phyloP scores from a whole-genome alignment of 2,888 invertebrate genomes.

The Eristalis pertinax region DNA sequence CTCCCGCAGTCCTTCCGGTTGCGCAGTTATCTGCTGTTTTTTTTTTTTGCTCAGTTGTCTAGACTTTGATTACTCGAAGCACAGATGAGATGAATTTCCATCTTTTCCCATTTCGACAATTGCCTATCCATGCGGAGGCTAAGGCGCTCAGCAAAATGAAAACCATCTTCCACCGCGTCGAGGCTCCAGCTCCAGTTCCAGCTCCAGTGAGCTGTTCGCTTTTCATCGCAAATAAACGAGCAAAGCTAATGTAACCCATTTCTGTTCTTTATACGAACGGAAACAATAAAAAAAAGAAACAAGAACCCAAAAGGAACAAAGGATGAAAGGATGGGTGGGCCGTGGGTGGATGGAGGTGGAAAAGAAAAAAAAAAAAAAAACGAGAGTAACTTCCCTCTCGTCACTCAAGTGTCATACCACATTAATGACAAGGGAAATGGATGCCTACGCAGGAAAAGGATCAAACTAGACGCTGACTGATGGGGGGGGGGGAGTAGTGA shows the following conservation, averaged over 20 bases:
- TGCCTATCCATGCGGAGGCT: slow-evolving; percentile 15
- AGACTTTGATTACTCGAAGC: slow-evolving; percentile 58
- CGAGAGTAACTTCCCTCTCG: slow-evolving; percentile 19
- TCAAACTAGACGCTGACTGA: slow-evolving; percentile 8
- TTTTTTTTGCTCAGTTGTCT: slow-evolving; percentile 15
- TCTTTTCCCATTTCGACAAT: slow-evolving; percentile 39
- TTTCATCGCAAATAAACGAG: slow-evolving; percentile 8
- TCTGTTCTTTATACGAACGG: slow-evolving; percentile 33
- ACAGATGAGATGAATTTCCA: slow-evolving; percentile 53
- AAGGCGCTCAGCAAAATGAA: slow-evolving; percentile 41
- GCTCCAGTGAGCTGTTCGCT: background rate
- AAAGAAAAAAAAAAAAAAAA: slow-evolving; percentile 7
- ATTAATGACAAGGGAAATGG: slow-evolving; percentile 69
- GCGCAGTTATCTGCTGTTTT: background rate
- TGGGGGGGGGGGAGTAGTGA: background rate
- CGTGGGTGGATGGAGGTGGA: background rate
- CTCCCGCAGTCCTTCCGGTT: background rate
- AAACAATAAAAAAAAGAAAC: slow-evolving; percentile 40
- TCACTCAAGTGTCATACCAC: slow-evolving; percentile 69
- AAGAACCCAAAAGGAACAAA: slow-evolving; percentile 5
- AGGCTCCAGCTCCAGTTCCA: background rate
- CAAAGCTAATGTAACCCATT: slow-evolving; percentile 64
- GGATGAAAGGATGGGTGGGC: background rate
- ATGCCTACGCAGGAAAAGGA: slow-evolving; percentile 39
- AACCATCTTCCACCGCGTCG: slow-evolving; percentile 9